These are phyloP conservation scores for Empidonax alnorum DNA, from an alignment of 2,113 vertebrate species.

Conservation along the genomic window DNA sequence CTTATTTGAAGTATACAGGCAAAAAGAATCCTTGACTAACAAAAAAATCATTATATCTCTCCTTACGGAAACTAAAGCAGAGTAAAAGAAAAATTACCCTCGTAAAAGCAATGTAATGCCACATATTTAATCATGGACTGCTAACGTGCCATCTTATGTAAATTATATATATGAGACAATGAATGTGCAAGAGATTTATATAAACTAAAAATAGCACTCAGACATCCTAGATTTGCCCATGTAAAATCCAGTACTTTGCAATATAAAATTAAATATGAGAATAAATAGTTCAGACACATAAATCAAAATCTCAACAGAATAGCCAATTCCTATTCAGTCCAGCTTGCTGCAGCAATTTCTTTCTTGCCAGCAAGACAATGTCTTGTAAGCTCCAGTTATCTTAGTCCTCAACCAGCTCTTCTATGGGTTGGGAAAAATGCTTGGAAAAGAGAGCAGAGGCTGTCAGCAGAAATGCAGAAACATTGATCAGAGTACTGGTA, in stretches of 20 bases:
- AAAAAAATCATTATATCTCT: neutral
- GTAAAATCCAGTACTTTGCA: neutral
- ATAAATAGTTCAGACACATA: slow-evolving; percentile 6
- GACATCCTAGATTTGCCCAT: neutral
- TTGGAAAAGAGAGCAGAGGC: neutral
- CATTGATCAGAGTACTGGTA: neutral
- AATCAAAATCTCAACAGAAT: neutral
- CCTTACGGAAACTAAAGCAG: neutral
- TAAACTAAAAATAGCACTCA: neutral
- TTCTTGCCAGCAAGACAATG: neutral
- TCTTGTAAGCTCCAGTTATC: neutral
- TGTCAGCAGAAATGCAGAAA: neutral
- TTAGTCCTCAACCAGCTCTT: neutral
- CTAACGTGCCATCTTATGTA: neutral
- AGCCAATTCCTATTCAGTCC: neutral
- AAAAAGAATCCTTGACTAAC: neutral
- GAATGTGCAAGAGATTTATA: neutral
- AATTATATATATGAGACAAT: neutral
- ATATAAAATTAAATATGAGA: slow-evolving; percentile 20
- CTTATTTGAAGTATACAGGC: neutral
- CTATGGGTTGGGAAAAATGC: neutral
- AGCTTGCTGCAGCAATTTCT: neutral
- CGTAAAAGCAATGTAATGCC: neutral
- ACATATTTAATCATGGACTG: neutral
- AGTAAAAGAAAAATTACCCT: neutral